Evolutionary conservation across 2,113 vertebrate species (phyloP).

Genomic region (Trogon surrucura): DNA sequence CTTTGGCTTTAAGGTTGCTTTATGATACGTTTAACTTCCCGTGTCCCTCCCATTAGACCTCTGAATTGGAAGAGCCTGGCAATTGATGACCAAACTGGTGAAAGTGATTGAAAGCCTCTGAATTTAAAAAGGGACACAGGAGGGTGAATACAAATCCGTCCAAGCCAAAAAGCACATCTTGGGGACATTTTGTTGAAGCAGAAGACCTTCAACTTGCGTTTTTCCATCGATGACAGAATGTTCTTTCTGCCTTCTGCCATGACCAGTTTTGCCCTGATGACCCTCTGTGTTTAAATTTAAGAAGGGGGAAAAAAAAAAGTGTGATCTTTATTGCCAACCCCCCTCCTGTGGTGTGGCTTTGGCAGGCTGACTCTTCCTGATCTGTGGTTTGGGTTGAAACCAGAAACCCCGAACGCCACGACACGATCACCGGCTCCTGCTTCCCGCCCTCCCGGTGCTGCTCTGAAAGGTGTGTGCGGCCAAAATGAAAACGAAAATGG

Average conservation of each 20-base stretch:
- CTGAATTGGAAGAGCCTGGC: not conserved
- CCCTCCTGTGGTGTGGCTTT: not conserved
- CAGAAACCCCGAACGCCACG: not conserved
- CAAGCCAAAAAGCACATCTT: not conserved
- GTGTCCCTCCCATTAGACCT: not conserved
- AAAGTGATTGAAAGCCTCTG: not conserved
- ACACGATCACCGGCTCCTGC: not conserved
- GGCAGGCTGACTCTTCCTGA: not conserved
- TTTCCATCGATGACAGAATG: not conserved
- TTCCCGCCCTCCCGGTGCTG: not conserved
- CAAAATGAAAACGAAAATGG: not conserved
- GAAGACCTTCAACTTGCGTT: not conserved
- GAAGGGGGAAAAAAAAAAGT: not conserved
- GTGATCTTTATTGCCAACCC: conserved; percentile 6
- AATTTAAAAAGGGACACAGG: not conserved
- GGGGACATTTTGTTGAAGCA: not conserved
- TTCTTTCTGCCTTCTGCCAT: not conserved
- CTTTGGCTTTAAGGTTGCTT: not conserved
- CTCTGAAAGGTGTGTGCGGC: not conserved
- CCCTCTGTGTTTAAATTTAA: not conserved
- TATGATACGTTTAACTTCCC: not conserved
- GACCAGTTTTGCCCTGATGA: not conserved
- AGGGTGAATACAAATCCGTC: not conserved
- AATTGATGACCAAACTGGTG: not conserved
- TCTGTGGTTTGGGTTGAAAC: not conserved